Conservation (phyloP, 2,113 vertebrate genomes). For the Phoenicopterus ruber region DNA sequence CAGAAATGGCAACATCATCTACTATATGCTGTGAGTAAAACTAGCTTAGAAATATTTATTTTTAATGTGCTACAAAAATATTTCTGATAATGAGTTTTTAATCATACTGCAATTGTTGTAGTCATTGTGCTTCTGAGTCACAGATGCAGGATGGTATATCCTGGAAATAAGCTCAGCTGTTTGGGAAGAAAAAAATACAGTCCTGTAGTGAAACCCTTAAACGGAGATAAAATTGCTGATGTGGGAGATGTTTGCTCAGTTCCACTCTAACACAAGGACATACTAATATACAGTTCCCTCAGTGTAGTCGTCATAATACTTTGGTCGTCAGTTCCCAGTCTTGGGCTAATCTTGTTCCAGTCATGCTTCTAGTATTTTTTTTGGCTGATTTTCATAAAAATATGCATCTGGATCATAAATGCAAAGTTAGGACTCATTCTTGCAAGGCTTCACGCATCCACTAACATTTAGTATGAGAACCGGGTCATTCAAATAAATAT, state of each 20-base stretch:
- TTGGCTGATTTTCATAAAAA: background rate
- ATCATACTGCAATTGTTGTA: background rate
- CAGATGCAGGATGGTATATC: background rate
- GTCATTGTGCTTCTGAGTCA: background rate
- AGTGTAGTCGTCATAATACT: background rate
- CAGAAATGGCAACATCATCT: background rate
- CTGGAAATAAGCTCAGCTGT: background rate
- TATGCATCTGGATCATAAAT: background rate
- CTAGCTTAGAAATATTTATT: background rate
- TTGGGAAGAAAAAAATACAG: background rate
- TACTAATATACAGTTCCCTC: background rate
- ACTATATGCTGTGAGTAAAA: background rate
- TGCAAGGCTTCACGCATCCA: background rate
- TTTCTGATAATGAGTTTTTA: background rate
- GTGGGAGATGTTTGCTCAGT: background rate
- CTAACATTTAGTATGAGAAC: background rate
- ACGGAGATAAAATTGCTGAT: background rate
- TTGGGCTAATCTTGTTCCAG: background rate
- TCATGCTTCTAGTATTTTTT: background rate
- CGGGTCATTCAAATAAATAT: background rate
- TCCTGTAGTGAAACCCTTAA: background rate
- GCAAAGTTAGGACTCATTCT: background rate
- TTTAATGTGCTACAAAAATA: background rate
- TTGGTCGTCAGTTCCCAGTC: background rate
- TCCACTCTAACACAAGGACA: too few species aligned